A percentile compares a stretch with the other conserved stretches of the same genome.
phyloP scores from a whole-genome alignment of 2,888 invertebrate genomes.

The Himalopsyche tibetana region DNA sequence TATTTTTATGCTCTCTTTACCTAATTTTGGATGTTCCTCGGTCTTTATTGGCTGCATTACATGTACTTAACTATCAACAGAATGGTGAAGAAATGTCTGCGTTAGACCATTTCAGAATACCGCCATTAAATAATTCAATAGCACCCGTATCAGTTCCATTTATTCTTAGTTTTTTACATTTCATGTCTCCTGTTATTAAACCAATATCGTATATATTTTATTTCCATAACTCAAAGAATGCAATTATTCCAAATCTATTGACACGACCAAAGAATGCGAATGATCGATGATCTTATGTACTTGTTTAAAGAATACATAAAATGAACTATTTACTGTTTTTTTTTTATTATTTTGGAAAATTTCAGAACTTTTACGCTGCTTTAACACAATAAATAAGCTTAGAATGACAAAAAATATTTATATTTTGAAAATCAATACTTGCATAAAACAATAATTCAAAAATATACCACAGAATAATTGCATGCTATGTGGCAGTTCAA shows the following conservation, averaged over 20 bases:
- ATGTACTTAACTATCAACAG: constrained; percentile 68
- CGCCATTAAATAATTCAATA: constrained; percentile 60
- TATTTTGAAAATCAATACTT: no score
- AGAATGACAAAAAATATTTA: no score
- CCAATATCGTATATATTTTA: constrained; percentile 59
- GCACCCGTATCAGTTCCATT: constrained; percentile 56
- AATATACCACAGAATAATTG: no score
- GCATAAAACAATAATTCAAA: no score
- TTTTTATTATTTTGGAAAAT: no score
- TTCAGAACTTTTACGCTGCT: no score
- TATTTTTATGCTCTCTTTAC: constrained; percentile 71
- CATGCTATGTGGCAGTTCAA: no score
- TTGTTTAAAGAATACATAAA: no score
- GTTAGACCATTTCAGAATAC: constrained; percentile 58
- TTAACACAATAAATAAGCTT: no score
- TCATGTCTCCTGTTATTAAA: constrained; percentile 54
- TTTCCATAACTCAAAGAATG: constrained; percentile 19
- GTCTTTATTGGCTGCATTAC: constrained; percentile 70
- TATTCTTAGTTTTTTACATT: constrained; percentile 60
- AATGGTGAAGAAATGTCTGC: constrained; percentile 43
- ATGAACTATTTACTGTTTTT: no score
- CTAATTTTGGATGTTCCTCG: constrained; percentile 72
- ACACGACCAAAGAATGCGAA: not conserved
- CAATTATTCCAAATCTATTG: not conserved
- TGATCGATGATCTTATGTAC: not conserved